These are phyloP conservation scores for Geodia barretti DNA, from an alignment of 37 sponge, comb jelly and placozoan species.

Conservation along the genomic window DNA sequence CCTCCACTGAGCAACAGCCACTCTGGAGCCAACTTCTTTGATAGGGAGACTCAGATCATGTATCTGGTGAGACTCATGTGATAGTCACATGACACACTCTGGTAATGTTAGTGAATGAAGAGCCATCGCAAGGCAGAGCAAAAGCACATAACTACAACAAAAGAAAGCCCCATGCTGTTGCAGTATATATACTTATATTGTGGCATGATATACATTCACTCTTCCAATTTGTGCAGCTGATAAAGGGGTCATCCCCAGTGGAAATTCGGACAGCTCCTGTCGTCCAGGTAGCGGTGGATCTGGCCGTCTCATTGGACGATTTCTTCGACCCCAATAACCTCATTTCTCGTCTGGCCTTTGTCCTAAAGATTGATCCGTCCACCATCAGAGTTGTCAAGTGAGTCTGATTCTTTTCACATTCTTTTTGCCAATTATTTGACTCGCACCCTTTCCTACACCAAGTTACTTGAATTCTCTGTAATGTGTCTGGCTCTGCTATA, in stretches of 20 bases:
- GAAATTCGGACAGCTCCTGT: slow-evolving; percentile 82
- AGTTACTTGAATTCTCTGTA: no score
- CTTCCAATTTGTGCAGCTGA: slow-evolving; percentile 43
- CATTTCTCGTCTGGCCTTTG: slow-evolving; percentile 71
- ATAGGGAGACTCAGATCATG: slow-evolving; percentile 53
- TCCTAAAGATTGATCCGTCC: slow-evolving; percentile 57
- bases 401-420: slow-evolving; percentile 8
- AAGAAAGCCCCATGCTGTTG: no score
- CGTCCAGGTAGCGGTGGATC: slow-evolving; percentile 65
- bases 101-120: no score
- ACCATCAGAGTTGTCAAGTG: slow-evolving; percentile 75
- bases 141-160: no score
- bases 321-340: slow-evolving; percentile 74
- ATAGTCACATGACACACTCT: no score
- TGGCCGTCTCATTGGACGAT: slow-evolving; percentile 76
- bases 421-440: neutral
- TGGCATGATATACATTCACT: no score
- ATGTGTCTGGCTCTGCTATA: no score
- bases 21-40: slow-evolving; percentile 79
- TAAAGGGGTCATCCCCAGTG: slow-evolving; percentile 75
- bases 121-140: no score
- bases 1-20: neutral
- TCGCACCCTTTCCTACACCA: neutral
- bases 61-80: slow-evolving; percentile 55
- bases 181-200: no score